Percentiles rank a stretch among this genome's conserved stretches.
These are phyloP conservation scores for Trilocha varians DNA, from an alignment of 2,888 invertebrate species.

Conservation along the genomic window DNA sequence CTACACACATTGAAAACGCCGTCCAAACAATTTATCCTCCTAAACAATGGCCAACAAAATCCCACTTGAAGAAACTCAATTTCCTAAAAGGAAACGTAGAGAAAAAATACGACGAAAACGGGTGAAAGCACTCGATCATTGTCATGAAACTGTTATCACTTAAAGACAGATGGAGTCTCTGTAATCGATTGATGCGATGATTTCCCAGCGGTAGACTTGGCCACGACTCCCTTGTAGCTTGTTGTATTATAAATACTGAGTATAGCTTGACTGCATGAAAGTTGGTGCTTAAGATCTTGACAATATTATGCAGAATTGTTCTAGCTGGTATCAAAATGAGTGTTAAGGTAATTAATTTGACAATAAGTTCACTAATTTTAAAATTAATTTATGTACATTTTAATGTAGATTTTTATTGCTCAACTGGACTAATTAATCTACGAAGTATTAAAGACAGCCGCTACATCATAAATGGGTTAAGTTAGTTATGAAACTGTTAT, in stretches of 20 bases:
- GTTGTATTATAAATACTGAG: background rate
- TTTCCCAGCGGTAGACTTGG: constrained; percentile 20
- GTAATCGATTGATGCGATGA: constrained; percentile 19
- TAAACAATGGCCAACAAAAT: background rate
- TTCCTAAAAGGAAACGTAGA: constrained; percentile 9
- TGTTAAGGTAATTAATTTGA: too few relatives aligned
- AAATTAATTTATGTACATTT: too few relatives aligned
- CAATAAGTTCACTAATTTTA: too few relatives aligned
- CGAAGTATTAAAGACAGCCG: too few relatives aligned
- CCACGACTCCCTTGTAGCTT: constrained; percentile 1
- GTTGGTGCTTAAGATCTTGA: too few relatives aligned
- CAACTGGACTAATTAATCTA: too few relatives aligned
- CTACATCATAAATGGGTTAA: too few relatives aligned
- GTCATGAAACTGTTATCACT: constrained; percentile 27
- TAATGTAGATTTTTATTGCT: too few relatives aligned
- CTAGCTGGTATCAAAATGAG: too few relatives aligned
- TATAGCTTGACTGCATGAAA: background rate
- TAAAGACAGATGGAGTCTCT: constrained; percentile 22
- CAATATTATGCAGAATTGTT: too few relatives aligned
- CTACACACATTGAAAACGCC: too few relatives aligned
- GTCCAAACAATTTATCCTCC: background rate
- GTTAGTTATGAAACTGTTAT: constrained; percentile 26
- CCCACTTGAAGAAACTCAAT: constrained; percentile 7
- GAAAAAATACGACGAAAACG: constrained; percentile 10
- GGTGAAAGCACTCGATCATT: constrained; percentile 22